Base-by-base conservation (phyloP, 2,888 invertebrate genomes). In the Calliphora vomitoria region DNA sequence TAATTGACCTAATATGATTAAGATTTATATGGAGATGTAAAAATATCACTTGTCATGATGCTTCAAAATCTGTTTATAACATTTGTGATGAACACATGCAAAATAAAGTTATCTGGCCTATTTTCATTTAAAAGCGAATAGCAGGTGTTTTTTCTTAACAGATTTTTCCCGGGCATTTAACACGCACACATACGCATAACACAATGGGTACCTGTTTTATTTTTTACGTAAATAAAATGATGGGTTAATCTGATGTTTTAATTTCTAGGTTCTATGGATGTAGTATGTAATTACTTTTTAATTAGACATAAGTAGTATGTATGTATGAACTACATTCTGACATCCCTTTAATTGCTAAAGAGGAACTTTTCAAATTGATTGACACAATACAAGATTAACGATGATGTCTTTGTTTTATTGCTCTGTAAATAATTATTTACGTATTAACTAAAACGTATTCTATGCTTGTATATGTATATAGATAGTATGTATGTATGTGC, bases 111-210 rank as follows among this genome's bases (percentile, higher is more conserved):
- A 35, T n/a, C n/a, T 62, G 62, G 15, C 62, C 62, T 35, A 35
- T 62, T 62, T 62, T 38, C 8, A 62, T 5, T 62, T 38, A 62
- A 35, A 62, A n/a, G 13, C 35, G 13, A 50, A 50, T 13, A 47
- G 69, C 69, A 69, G 81, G 81, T 81, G 81, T 72, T 55, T 79
- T n/a, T 81, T 44, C 13, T 68, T 41, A 13, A 81, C 41, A 44
- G 64, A 68, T 58, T 81, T 64, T 81, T 64, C 80, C 81, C 81
- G 81, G 81, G 81, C 71, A 64, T 81, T 81, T 60, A 25, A 50
- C 0, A 38, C 69, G 2, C 47, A 50, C 47, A 50, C 20, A 8
- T n/a, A 50, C 47, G n/a, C 58, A 64, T 31, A 53, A 78, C n/a
- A 35, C 58, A 38, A 71, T 71, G 41, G 31, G 44, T 38, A 68